Percentiles rank a stretch among this genome's conserved stretches.
Evolutionary conservation across 2,888 invertebrate species (phyloP).

Genomic region (Neoascia interrupta): DNA sequence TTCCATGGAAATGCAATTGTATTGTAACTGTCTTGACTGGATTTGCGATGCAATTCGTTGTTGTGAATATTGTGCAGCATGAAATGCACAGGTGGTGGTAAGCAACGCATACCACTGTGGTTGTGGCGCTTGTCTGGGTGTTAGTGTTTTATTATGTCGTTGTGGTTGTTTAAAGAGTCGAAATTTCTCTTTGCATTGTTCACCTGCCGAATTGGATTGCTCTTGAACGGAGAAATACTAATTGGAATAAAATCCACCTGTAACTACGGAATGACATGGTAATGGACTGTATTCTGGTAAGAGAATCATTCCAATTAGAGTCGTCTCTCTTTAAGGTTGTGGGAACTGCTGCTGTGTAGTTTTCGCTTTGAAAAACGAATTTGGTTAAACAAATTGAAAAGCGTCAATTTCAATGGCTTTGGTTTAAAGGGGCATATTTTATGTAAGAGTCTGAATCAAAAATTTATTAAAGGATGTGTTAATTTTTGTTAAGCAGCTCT

Average conservation of each 20-base stretch:
- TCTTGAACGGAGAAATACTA: not conserved
- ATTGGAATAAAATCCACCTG: conserved; percentile 63
- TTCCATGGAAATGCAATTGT: not conserved
- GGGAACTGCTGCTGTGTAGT: not conserved
- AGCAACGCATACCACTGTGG: not conserved
- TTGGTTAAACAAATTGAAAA: not conserved
- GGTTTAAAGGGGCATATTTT: not conserved
- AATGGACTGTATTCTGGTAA: conserved; percentile 10
- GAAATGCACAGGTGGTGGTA: conserved; percentile 5
- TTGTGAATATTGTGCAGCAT: conserved; percentile 1
- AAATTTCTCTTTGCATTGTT: conserved; percentile 35
- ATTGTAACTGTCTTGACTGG: not conserved
- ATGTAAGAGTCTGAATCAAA: no score
- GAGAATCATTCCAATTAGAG: conserved; percentile 1
- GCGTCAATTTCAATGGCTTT: not conserved
- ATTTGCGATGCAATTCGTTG: conserved; percentile 23
- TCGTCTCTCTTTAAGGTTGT: not conserved
- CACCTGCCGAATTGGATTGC: conserved; percentile 29
- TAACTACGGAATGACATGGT: conserved; percentile 56
- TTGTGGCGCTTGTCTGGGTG: not conserved
- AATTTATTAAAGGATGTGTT: no score
- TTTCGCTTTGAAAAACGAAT: not conserved
- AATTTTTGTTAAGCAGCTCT: no score
- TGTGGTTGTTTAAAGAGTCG: conserved; percentile 30
- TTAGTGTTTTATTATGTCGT: not conserved